These are phyloP conservation scores for Drosophila ananassae DNA, from an alignment of 1,140 invertebrate genomes.

Conservation along the genomic window DNA sequence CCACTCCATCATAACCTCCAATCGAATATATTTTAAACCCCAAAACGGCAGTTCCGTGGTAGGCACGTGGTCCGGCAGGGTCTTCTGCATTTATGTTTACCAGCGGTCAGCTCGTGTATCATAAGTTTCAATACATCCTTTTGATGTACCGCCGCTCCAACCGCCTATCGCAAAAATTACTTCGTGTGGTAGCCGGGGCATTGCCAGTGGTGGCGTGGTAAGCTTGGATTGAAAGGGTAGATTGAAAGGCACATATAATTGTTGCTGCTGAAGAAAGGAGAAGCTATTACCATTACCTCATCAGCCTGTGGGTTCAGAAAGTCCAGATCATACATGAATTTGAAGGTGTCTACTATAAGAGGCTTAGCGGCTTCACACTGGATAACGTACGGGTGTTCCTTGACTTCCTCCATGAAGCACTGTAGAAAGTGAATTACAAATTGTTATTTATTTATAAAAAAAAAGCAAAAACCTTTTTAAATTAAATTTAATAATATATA, in stretches of 20 bases:
- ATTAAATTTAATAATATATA: not conserved
- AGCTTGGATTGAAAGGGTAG: constrained; percentile 80
- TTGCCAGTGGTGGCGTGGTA: constrained; percentile 86
- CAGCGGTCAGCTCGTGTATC: constrained; percentile 89
- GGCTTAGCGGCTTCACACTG: constrained; percentile 88
- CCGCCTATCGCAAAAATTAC: constrained; percentile 91
- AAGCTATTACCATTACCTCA: constrained; percentile 60
- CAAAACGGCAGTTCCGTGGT: constrained; percentile 90
- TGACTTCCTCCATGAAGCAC: constrained; percentile 87
- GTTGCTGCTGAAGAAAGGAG: constrained; percentile 27
- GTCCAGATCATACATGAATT: constrained; percentile 87
- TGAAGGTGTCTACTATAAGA: constrained; percentile 87
- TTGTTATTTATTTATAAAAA: not conserved
- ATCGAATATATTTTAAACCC: constrained; percentile 90
- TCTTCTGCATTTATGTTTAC: constrained; percentile 86
- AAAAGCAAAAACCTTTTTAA: too few species aligned
- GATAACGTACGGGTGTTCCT: constrained; percentile 87
- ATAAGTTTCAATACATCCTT: constrained; percentile 91
- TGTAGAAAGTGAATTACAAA: constrained; percentile 30
- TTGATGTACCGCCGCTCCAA: constrained; percentile 92
- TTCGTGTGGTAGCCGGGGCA: constrained; percentile 89
- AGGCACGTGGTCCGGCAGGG: constrained; percentile 88
- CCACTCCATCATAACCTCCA: constrained; percentile 90
- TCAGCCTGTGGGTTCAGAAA: constrained; percentile 85
- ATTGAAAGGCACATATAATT: constrained; percentile 42